Conservation (phyloP, 2,113 vertebrate species). For the Sclerurus mexicanus region DNA sequence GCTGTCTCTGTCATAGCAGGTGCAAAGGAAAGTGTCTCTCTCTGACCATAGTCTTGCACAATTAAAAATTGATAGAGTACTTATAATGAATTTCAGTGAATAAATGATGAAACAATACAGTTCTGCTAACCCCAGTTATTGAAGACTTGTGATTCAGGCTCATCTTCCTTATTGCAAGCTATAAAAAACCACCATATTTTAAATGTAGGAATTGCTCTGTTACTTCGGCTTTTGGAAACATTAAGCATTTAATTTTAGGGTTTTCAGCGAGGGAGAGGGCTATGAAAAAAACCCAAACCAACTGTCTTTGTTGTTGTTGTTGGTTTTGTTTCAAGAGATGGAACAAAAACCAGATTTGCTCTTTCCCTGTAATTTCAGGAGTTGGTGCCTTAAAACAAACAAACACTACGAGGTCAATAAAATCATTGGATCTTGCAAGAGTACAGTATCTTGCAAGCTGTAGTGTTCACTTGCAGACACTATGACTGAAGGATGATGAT, state of each 20-base stretch:
- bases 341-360: neutral
- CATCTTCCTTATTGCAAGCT: neutral
- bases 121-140: neutral
- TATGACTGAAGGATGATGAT: neutral
- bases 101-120: neutral
- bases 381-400: neutral
- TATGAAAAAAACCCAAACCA: neutral
- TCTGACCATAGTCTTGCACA: neutral
- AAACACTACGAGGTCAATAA: neutral
- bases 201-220: rapidly evolving
- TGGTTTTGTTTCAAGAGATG: neutral
- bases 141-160: neutral
- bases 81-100: neutral
- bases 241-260: neutral
- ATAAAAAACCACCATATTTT: neutral
- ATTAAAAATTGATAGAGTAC: neutral
- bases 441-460: neutral
- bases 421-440: neutral
- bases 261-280: neutral
- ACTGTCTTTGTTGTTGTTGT: neutral
- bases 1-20: neutral
- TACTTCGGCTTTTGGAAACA: neutral
- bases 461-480: neutral
- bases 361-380: neutral
- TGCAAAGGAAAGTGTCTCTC: neutral